phyloP scores from a whole-genome alignment of 2,113 vertebrate species.

The Hepsetus odoe region DNA sequence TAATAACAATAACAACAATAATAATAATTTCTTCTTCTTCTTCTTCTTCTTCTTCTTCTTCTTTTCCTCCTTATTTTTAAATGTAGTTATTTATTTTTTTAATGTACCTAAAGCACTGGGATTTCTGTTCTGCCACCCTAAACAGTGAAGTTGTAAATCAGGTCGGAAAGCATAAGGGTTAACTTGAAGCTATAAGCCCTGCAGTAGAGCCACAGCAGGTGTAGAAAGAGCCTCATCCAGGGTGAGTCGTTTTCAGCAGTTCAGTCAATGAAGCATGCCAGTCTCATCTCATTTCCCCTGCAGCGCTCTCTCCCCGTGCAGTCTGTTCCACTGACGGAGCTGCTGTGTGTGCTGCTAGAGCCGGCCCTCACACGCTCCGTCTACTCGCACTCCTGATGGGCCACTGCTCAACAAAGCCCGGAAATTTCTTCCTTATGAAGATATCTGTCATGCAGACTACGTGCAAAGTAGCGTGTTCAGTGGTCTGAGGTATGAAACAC shows the following conservation, averaged over 20 bases:
- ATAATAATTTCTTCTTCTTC: too few species aligned
- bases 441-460: constrained; percentile 16
- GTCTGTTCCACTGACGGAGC: constrained; percentile 41
- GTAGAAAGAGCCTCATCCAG: constrained; percentile 25
- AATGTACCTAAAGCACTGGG: not conserved
- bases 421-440: constrained; percentile 32
- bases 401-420: not conserved
- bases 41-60: too few species aligned
- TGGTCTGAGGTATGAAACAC: constrained; percentile 18
- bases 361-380: constrained; percentile 6
- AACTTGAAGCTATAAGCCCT: not conserved
- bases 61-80: too few species aligned
- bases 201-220: constrained; percentile 3
- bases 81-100: not conserved
- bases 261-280: constrained; percentile 61
- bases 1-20: too few species aligned
- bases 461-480: constrained; percentile 1
- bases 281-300: constrained; percentile 62
- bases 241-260: constrained; percentile 59
- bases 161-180: not conserved
- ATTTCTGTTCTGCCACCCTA: not conserved
- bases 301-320: constrained; percentile 40
- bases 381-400: constrained; percentile 11
- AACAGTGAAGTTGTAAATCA: not conserved
- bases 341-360: constrained; percentile 16